A percentile compares a stretch with the other conserved stretches of the same genome.
Conservation (phyloP, 2,113 vertebrate genomes). For the Cyanoderma ruficeps region DNA sequence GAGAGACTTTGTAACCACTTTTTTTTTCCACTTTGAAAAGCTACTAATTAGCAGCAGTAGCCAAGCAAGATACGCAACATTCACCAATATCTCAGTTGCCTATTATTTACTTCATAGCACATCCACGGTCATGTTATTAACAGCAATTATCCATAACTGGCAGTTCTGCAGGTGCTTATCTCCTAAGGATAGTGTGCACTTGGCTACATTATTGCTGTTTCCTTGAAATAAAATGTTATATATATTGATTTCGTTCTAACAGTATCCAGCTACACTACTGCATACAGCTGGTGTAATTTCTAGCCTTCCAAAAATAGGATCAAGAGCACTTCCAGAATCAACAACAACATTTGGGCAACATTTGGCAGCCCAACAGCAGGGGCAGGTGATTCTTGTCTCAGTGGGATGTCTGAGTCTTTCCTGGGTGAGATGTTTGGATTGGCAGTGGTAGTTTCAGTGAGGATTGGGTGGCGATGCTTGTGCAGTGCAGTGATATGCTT, state of each 20-base stretch:
- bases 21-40: background rate
- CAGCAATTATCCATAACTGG: background rate
- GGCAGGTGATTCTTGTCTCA: background rate
- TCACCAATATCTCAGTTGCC: background rate
- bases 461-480: background rate
- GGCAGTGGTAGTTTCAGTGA: background rate
- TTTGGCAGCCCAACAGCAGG: background rate
- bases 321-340: background rate
- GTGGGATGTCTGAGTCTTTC: background rate
- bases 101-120: background rate
- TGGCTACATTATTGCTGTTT: background rate
- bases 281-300: background rate
- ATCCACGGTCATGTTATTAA: background rate
- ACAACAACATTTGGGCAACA: background rate
- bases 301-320: background rate
- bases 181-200: background rate
- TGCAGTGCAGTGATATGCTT: background rate
- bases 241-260: background rate
- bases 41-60: background rate
- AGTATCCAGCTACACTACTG: background rate
- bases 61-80: background rate
- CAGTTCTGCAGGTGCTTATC: background rate
- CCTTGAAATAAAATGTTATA: background rate
- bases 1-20: background rate
- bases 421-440: background rate